phyloP scores from a whole-genome alignment of 2,797 vertebrate species.

The Octomys mimax region DNA sequence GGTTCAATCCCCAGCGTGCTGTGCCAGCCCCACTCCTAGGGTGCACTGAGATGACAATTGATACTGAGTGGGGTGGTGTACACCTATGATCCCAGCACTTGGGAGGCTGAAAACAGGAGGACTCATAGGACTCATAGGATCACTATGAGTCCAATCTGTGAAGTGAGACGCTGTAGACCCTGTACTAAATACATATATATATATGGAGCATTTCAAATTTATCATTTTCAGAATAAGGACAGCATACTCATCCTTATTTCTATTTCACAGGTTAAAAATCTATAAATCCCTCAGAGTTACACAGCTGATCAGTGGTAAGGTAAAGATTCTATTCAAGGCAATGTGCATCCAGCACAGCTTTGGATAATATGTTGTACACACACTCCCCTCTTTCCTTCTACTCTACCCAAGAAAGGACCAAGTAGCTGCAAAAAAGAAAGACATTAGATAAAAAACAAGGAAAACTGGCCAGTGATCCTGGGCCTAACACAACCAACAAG shows the following conservation, averaged over 20 bases:
- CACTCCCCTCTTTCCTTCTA: accelerated
- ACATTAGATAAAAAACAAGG: neutral
- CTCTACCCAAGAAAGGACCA: neutral
- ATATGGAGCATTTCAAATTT: neutral
- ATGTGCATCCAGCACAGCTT: accelerated
- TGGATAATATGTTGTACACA: accelerated
- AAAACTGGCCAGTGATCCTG: too few relatives aligned
- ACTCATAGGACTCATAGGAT: too few relatives aligned
- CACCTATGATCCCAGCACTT: too few relatives aligned
- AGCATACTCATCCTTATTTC: neutral
- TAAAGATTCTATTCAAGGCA: too few relatives aligned
- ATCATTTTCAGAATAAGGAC: neutral
- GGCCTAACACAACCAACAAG: neutral
- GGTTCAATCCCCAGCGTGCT: too few relatives aligned
- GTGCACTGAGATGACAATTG: too few relatives aligned
- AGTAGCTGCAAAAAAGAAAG: neutral
- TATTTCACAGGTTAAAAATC: neutral
- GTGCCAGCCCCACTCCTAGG: too few relatives aligned
- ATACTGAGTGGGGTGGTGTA: too few relatives aligned
- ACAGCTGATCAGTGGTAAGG: neutral
- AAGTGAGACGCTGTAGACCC: too few relatives aligned
- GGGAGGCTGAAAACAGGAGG: too few relatives aligned
- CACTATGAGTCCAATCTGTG: too few relatives aligned
- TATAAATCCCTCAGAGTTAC: neutral
- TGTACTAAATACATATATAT: too few relatives aligned